phyloP scores from a whole-genome alignment of 2,888 invertebrate genomes.

The Drosophila siamana region DNA sequence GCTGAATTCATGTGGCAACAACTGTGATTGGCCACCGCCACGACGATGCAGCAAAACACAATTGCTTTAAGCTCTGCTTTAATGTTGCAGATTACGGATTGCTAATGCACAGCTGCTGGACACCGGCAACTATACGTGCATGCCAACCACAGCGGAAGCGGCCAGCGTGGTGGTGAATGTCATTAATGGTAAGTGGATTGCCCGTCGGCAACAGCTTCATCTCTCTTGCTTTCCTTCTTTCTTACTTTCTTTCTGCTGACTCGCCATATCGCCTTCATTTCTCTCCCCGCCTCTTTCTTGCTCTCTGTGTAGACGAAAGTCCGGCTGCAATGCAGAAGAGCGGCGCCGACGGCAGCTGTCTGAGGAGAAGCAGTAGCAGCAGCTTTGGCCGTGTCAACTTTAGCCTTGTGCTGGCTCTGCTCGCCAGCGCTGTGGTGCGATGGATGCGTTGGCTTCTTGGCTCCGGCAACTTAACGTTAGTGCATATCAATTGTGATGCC shows the following conservation, averaged over 20 bases:
- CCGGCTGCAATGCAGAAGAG: conserved; percentile 84
- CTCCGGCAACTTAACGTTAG: conserved; percentile 38
- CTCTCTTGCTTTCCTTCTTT: conserved; percentile 1
- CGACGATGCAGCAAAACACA: conserved; percentile 7
- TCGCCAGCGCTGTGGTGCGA: conserved; percentile 69
- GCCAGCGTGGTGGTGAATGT: conserved; percentile 95
- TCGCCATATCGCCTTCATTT: conserved; percentile 8
- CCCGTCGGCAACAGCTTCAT: conserved; percentile 13
- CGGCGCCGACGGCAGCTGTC: conserved; percentile 81
- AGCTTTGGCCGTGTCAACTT: conserved; percentile 42
- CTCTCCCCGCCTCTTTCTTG: not conserved
- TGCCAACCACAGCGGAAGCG: conserved; percentile 93
- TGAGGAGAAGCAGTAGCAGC: conserved; percentile 16
- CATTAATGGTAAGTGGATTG: conserved; percentile 90
- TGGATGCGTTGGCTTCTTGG: conserved; percentile 52
- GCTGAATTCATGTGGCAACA: conserved; percentile 65
- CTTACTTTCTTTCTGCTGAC: not conserved
- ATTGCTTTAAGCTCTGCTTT: conserved; percentile 56
- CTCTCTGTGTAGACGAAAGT: conserved; percentile 80
- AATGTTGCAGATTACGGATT: conserved; percentile 88
- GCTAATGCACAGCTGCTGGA: conserved; percentile 91
- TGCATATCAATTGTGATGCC: conserved; percentile 74
- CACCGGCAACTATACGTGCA: conserved; percentile 95
- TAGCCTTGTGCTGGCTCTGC: conserved; percentile 57
- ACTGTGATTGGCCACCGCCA: conserved; percentile 48